phyloP scores from a whole-genome alignment of 30 jellyfish, hydroid and myxozoan species.

The Pseudorhiza aurosa region DNA sequence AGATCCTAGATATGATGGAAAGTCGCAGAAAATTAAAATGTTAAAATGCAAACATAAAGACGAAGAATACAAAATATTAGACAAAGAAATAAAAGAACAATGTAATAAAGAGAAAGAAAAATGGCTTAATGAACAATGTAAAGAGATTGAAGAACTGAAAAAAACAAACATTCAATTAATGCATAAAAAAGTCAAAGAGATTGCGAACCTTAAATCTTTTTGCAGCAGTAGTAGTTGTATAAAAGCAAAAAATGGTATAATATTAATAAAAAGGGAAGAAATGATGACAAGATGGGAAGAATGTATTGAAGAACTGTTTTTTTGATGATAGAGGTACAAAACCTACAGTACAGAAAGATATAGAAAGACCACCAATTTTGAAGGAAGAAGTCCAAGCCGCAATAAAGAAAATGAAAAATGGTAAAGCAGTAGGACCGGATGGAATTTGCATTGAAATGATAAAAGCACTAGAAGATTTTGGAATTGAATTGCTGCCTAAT shows the following conservation, averaged over 20 bases:
- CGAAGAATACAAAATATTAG: not conserved
- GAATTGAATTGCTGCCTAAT: not conserved
- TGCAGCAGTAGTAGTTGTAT: constrained; percentile 59
- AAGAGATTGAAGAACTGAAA: constrained; percentile 15
- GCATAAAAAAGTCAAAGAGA: constrained; percentile 20
- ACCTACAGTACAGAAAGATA: constrained; percentile 34
- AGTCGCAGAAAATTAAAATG: not conserved
- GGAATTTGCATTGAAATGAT: constrained; percentile 26
- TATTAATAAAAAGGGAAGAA: constrained; percentile 37
- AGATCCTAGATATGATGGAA: constrained; percentile 3
- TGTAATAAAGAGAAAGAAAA: constrained; percentile 15
- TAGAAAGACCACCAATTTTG: constrained; percentile 18
- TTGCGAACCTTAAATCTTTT: constrained; percentile 12
- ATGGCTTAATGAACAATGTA: not conserved
- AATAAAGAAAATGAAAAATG: constrained; percentile 5
- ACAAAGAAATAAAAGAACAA: not conserved
- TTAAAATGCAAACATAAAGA: not conserved
- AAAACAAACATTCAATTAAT: constrained; percentile 27
- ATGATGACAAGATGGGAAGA: constrained; percentile 72
- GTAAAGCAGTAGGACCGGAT: constrained; percentile 12
- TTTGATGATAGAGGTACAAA: constrained; percentile 38
- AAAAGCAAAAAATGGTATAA: constrained; percentile 30
- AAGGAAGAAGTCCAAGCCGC: constrained; percentile 1
- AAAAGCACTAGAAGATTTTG: constrained; percentile 32
- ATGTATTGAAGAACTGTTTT: constrained; percentile 39